Conservation (phyloP, 2,888 invertebrate species). For the Caenorhabditis zanzibari region DNA sequence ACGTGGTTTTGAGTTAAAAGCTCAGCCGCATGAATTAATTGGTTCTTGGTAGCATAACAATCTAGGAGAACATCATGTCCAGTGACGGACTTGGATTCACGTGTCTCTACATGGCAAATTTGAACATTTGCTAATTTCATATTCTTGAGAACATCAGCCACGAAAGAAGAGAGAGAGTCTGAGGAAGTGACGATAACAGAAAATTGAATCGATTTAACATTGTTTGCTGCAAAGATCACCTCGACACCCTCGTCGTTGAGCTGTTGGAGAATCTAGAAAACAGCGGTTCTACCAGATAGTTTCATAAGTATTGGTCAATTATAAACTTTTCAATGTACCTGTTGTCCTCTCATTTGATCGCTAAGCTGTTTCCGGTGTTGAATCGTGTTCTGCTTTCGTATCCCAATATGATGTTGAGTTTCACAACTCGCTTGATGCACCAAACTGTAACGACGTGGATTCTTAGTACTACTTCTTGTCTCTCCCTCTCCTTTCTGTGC, state of each 20-base stretch:
- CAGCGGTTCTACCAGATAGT: too few species aligned
- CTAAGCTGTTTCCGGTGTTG: slow-evolving; percentile 75
- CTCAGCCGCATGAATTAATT: slow-evolving; percentile 67
- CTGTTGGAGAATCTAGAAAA: slow-evolving; percentile 76
- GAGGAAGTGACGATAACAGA: slow-evolving; percentile 73
- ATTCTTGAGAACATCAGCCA: slow-evolving; percentile 68
- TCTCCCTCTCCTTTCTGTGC: background rate
- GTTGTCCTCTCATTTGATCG: slow-evolving; percentile 72
- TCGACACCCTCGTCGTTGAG: slow-evolving; percentile 83
- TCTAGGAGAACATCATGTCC: slow-evolving; percentile 70
- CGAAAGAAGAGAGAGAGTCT: slow-evolving; percentile 68
- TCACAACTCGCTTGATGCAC: slow-evolving; percentile 74
- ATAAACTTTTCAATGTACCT: slow-evolving; percentile 50
- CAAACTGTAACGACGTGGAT: slow-evolving; percentile 68
- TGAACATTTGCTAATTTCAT: slow-evolving; percentile 69
- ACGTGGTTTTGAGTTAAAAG: slow-evolving; percentile 60
- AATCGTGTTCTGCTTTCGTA: slow-evolving; percentile 78
- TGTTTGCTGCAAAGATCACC: slow-evolving; percentile 76
- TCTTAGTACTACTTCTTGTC: slow-evolving; percentile 9
- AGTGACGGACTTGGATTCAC: slow-evolving; percentile 47
- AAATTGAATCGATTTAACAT: slow-evolving; percentile 67
- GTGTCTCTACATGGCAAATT: slow-evolving; percentile 79
- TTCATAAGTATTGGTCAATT: too few species aligned
- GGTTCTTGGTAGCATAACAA: slow-evolving; percentile 67
- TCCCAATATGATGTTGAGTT: slow-evolving; percentile 69